Evolutionary conservation across 1,140 invertebrate genomes (phyloP), one percentile per base, ranked within the genome.

Genomic region (Drosophila sucinea): DNA sequence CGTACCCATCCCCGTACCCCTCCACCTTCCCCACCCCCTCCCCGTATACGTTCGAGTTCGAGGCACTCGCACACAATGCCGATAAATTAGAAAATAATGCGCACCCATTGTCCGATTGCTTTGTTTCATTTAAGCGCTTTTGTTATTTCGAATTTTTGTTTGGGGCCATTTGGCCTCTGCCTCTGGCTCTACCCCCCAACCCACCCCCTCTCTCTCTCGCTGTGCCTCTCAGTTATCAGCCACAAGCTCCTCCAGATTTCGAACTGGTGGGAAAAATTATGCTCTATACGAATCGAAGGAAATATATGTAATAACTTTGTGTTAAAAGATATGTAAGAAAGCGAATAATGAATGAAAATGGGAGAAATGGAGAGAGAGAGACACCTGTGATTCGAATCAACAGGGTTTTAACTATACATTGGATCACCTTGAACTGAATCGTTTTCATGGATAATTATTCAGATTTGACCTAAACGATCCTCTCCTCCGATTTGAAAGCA

Each of bases 31-130:
- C 10, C 35, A 1, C 4, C 3, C 35, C 35, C 35, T 30, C 41
- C 55, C 33, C 41, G 69, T 67, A 70, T 44, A 60, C 29, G 41
- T 40, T 61, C 35, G 65, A 79, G 44, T 51, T 25, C 32, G 73
- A 60, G 66, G 73, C 73, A 70, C 76, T 74, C 65, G 57, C 70
- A 66, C 60, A 89, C 84, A 89, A 90, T 90, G 85, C 78, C 81
- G 81, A 89, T 89, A 89, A 89, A 89, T 89, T 89, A 89, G 85
- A 89, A 90, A 89, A 89, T 89, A 86, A 89, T 89, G 81, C 84
- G 86, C 86, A 74, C 72, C 81, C 85, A 89, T 89, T 89, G 85
- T 89, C 76, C 86, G 69, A 33, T 71, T 68, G 81, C 85, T 89
- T 89, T 89, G 85, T 89, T 89, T 89, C 86, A 89, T 90, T 89